phyloP scores from a whole-genome alignment of 2,113 vertebrate species.

The Sorex araneus region DNA sequence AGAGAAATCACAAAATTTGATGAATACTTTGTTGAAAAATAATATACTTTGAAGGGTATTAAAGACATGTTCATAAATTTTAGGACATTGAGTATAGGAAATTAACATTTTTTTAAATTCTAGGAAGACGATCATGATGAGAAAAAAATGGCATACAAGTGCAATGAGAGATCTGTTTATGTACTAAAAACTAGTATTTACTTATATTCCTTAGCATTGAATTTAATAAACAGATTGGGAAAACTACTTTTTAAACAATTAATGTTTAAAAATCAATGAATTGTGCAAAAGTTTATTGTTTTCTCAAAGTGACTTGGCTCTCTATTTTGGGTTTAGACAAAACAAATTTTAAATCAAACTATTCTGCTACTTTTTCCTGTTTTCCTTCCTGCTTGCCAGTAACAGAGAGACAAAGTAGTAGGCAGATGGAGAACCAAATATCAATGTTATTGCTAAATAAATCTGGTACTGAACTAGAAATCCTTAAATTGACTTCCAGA shows the following conservation, averaged over 20 bases:
- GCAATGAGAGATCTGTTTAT: background rate
- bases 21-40: background rate
- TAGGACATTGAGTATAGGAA: background rate
- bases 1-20: background rate
- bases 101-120: background rate
- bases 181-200: background rate
- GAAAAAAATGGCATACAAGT: background rate
- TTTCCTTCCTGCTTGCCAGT: slow-evolving; percentile 16
- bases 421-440: slow-evolving; percentile 50
- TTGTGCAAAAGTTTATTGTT: background rate
- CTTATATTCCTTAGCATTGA: background rate
- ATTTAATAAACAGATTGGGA: background rate
- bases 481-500: background rate
- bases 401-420: background rate
- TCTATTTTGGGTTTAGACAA: slow-evolving; percentile 9
- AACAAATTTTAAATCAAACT: slow-evolving; percentile 32
- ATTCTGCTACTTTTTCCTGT: slow-evolving; percentile 7
- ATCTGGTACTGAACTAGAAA: slow-evolving; percentile 14
- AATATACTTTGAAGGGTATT: too few species aligned
- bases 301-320: slow-evolving; percentile 19
- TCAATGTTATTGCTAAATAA: slow-evolving; percentile 43
- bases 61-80: too few species aligned
- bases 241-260: background rate
- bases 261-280: background rate
- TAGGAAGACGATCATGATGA: background rate